Conservation (phyloP, 37 sponge, comb jelly and placozoan species). For the Haliclona indistincta region DNA sequence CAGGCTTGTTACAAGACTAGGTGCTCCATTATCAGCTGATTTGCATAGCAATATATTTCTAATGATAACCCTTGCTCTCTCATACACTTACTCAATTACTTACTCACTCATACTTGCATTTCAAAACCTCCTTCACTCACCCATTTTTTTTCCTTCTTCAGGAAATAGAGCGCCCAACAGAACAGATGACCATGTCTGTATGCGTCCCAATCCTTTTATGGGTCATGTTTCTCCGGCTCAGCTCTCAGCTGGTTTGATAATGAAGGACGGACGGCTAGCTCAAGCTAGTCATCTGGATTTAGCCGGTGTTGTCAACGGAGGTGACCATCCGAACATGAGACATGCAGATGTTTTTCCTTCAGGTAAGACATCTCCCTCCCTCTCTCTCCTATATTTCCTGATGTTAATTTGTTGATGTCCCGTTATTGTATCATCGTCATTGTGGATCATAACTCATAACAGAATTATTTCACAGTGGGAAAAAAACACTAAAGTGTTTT, state of each 20-base stretch:
- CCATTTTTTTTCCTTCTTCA: background rate
- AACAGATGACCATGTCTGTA: slow-evolving; percentile 52
- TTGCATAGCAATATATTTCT: background rate
- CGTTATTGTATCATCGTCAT: no score
- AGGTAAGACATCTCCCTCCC: background rate
- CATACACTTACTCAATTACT: background rate
- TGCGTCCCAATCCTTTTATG: slow-evolving; percentile 49
- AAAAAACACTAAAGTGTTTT: no score
- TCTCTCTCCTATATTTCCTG: background rate
- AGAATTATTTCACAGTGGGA: no score
- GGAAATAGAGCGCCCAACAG: background rate
- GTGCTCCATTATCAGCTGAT: no score
- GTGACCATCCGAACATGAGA: slow-evolving; percentile 18
- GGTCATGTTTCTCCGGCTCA: slow-evolving; percentile 33
- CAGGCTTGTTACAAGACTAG: no score
- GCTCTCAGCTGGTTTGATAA: background rate
- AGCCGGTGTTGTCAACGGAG: slow-evolving; percentile 8
- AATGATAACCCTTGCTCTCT: background rate
- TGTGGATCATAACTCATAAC: no score
- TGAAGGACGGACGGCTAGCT: slow-evolving; percentile 31
- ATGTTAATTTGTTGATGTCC: no score
- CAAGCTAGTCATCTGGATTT: slow-evolving; percentile 9
- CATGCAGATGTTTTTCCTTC: slow-evolving; percentile 8
- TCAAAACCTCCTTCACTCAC: background rate
- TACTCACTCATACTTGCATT: background rate